Conservation (phyloP, 2,888 invertebrate genomes). For the Hirtodrosophila histrioides region DNA sequence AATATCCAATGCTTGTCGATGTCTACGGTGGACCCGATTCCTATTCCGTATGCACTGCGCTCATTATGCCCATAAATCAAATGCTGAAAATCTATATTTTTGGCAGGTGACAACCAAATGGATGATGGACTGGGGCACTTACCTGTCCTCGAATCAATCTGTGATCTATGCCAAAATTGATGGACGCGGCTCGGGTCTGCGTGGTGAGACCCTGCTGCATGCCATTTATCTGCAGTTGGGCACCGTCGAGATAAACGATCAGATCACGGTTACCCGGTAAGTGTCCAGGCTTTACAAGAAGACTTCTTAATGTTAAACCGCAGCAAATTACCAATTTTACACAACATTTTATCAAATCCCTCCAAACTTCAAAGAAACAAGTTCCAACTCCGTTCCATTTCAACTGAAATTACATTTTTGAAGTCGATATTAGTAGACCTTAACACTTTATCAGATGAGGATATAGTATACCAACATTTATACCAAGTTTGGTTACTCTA, state of each 20-base stretch:
- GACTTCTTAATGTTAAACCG: background rate
- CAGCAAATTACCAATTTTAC: too few relatives aligned
- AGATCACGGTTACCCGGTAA: conserved; percentile 91
- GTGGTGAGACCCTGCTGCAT: conserved; percentile 93
- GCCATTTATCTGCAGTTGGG: conserved; percentile 93
- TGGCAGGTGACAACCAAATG: conserved; percentile 87
- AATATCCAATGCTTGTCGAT: conserved; percentile 93
- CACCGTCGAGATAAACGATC: conserved; percentile 95
- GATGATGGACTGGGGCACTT: conserved; percentile 94
- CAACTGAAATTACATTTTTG: too few relatives aligned
- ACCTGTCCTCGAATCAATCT: conserved; percentile 92
- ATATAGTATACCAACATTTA: too few relatives aligned
- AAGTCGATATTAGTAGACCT: too few relatives aligned
- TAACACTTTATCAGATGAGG: too few relatives aligned
- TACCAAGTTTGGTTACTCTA: too few relatives aligned
- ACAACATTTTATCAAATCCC: too few relatives aligned
- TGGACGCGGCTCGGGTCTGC: conserved; percentile 93
- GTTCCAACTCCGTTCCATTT: too few relatives aligned
- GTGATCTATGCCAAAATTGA: conserved; percentile 96
- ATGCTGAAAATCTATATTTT: background rate
- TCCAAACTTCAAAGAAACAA: too few relatives aligned
- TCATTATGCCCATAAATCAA: background rate
- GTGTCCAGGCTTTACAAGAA: conserved; percentile 7
- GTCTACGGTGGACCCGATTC: conserved; percentile 98
- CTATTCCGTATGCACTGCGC: conserved; percentile 88